Base-by-base conservation (phyloP, 1,140 invertebrate genomes). In the Nylanderia fulva region DNA sequence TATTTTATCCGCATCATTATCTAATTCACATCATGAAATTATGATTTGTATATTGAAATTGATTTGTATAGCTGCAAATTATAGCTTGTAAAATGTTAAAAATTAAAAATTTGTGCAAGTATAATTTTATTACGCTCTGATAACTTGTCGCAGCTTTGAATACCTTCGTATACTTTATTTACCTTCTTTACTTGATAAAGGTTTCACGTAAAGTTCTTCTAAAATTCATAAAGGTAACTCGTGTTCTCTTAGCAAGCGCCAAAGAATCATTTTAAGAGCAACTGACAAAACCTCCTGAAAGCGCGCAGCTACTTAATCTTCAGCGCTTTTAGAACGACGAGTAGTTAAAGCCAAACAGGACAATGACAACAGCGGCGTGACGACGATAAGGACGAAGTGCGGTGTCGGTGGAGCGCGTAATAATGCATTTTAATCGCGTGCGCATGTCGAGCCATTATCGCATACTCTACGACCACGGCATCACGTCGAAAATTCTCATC, bases 391-490 rank as follows among this genome's bases (percentile, higher is more conserved):
- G 77, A 69, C 77, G 61, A 54, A 33, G 39, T 48, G 45, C 60
- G 33, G 60, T 64, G 74, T 58, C 52, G 74, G 60, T 82, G 77
- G 52, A 71, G 77, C 77, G 61, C 74, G 83, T 85, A 85, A 86
- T 88, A 88, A 87, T 87, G 75, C 74, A 88, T 88, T 48, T 48
- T 88, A 88, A 88, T 86, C 85, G 75, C 68, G 63, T 83, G 64
- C 79, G 80, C 72, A 72, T 64, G 79, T 60, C 54, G 60, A 58
- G 77, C 82, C 71, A 88, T 85, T 87, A 87, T 88, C 82, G 87
- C 69, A 42, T 68, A 60, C 33, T 68, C 61, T 24, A 56, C 84
- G 71, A 69, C 75, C 39, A 77, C 64, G 60, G 64, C 75, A 56
- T 54, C 85, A 64, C 76, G 64, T 64, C 75, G 76, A 88, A 89